Base-by-base conservation (phyloP, 2,113 vertebrate species). In the Neotragus moschatus region DNA sequence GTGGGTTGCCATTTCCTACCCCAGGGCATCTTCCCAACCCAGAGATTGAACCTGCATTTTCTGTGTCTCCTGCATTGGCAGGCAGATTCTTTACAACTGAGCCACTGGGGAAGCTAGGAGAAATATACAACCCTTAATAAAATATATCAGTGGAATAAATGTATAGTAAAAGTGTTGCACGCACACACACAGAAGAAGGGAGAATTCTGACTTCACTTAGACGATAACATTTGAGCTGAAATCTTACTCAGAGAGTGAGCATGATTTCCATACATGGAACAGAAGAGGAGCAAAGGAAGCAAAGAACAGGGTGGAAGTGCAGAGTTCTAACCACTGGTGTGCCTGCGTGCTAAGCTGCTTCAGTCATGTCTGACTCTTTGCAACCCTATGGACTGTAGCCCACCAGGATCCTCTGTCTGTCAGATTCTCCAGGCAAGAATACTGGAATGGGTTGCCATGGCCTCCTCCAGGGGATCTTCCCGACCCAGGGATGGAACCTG, bases 111-210 rank as follows among this genome's bases (percentile, higher is more conserved):
- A 36, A 23, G n/a, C 17, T 55, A 88, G 51, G 9, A 19, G 26
- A 84, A 96, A 75, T n/a, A 88, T 33, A 86, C 8, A 70, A 60
- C 23, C 77, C 84, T 90, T 43, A 70, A 70, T 21, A 47, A 56
- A 91, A 23, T 91, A 45, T 60, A 97, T 88, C n/a, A 70, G 17
- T 39, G 55, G n/a, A 73, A 93, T 14, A 93, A 85, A 58, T 49
- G 5, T 26, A 8, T 58, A 92, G 70, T 21, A 84, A 73, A 93
- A 84, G 49, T 51, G 8, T 14, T 82, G 2, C 75, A 17, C 5
- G 1, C 63, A 70, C 63, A 66, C 30, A 84, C 21, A 17, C 6
- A 85, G 49, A 84, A 91, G n/a, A 84, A 79, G 56, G 9, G 56
- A 88, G 7, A 80, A 84, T 75, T 90, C 56, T 26, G 53, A 75